These are phyloP conservation scores for Campylomormyrus tamandua DNA, from an alignment of 2,113 vertebrate genomes.

Conservation along the genomic window DNA sequence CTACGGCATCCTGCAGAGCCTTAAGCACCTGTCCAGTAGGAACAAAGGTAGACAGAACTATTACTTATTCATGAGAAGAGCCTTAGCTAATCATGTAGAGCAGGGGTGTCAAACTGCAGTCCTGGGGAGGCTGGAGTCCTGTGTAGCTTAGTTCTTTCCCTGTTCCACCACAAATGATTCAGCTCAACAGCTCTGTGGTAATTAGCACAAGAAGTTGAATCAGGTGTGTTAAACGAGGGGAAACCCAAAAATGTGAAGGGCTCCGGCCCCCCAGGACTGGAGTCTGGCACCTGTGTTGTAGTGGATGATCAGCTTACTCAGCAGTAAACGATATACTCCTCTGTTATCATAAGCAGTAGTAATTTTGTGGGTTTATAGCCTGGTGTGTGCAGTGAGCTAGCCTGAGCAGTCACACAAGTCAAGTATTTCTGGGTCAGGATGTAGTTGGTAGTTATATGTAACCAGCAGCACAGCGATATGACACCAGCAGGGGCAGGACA, in stretches of 20 bases:
- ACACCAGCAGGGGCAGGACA: background rate
- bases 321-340: background rate
- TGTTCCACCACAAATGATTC: too few species aligned
- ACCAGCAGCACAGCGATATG: background rate
- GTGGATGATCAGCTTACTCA: background rate
- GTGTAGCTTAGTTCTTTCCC: too few species aligned
- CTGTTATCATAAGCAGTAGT: background rate
- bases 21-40: constrained; percentile 59
- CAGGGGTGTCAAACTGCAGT: too few species aligned
- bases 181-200: too few species aligned
- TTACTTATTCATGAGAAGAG: background rate
- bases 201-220: too few species aligned
- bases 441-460: background rate
- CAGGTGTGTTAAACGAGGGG: too few species aligned
- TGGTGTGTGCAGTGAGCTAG: background rate
- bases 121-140: too few species aligned
- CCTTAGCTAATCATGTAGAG: background rate
- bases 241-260: too few species aligned
- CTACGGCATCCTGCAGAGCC: constrained; percentile 67
- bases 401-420: background rate
- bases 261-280: too few species aligned
- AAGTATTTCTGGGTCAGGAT: background rate
- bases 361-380: background rate
- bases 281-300: too few species aligned
- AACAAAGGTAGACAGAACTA: background rate